phyloP scores from a whole-genome alignment of 2,888 invertebrate genomes.

The Oscheius sp. region DNA sequence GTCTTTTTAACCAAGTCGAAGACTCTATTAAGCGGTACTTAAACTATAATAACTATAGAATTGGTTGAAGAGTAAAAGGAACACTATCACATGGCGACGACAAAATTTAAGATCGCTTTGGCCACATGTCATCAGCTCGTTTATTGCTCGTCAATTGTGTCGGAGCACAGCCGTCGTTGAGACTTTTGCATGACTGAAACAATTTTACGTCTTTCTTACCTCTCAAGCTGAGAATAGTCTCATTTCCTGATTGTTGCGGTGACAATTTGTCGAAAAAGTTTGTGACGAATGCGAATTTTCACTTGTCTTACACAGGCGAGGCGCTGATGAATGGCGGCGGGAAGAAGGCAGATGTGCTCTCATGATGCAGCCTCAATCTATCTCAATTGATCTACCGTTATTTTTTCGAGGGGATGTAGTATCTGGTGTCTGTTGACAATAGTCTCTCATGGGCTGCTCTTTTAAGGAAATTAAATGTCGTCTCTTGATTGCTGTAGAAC shows the following conservation, averaged over 20 bases:
- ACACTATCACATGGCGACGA: not conserved
- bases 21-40: too few relatives aligned
- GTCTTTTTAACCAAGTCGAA: too few relatives aligned
- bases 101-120: conserved; percentile 19
- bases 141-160: conserved; percentile 38
- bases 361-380: not conserved
- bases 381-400: conserved; percentile 19
- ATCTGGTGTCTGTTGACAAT: not conserved
- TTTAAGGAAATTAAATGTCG: conserved; percentile 10
- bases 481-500: conserved; percentile 7
- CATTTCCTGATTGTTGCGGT: not conserved
- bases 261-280: conserved; percentile 10
- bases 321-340: conserved; percentile 35
- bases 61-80: too few relatives aligned
- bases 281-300: conserved; percentile 26
- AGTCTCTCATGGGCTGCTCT: not conserved
- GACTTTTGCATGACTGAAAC: conserved; percentile 29
- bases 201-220: conserved; percentile 6
- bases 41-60: too few relatives aligned
- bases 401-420: not conserved
- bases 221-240: not conserved
- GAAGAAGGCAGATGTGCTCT: conserved; percentile 28
- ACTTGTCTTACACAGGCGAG: conserved; percentile 31
- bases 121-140: conserved; percentile 33
- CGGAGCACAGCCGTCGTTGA: conserved; percentile 22